A percentile compares a stretch with the other conserved stretches of the same genome.
phyloP scores from a whole-genome alignment of 2,797 vertebrate species.

The Coregonus sp. region DNA sequence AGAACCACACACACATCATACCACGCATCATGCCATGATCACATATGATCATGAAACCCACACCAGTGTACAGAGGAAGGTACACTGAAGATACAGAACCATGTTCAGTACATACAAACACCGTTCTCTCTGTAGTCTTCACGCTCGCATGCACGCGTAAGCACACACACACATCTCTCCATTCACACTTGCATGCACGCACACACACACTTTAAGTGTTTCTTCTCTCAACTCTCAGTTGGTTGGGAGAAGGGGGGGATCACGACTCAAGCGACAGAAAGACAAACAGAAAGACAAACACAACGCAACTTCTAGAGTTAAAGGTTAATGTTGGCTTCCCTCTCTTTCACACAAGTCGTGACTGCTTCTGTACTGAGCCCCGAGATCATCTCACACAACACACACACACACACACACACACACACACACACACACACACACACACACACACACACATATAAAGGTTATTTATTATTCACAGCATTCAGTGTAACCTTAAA shows the following conservation, averaged over 20 bases:
- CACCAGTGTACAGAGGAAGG: background rate
- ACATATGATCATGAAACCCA: background rate
- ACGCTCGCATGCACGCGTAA: background rate
- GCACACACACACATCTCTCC: background rate
- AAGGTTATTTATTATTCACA: background rate
- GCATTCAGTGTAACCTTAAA: slow-evolving; percentile 13
- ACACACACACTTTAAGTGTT: slow-evolving; percentile 11
- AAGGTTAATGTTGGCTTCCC: slow-evolving; percentile 11
- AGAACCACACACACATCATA: background rate
- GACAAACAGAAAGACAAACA: background rate
- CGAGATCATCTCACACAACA: background rate
- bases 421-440: no score
- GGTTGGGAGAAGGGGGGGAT: background rate
- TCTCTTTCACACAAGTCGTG: background rate
- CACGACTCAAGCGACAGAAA: background rate
- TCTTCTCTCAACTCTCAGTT: background rate
- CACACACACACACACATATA: background rate
- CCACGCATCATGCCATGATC: no score
- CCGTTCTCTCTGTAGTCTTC: background rate
- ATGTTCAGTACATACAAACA: background rate
- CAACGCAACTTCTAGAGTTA: background rate
- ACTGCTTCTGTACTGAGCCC: background rate
- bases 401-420: no score
- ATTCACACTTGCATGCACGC: background rate
- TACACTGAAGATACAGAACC: background rate